phyloP scores from a whole-genome alignment of 2,797 vertebrate species.

The Psittacula echo region DNA sequence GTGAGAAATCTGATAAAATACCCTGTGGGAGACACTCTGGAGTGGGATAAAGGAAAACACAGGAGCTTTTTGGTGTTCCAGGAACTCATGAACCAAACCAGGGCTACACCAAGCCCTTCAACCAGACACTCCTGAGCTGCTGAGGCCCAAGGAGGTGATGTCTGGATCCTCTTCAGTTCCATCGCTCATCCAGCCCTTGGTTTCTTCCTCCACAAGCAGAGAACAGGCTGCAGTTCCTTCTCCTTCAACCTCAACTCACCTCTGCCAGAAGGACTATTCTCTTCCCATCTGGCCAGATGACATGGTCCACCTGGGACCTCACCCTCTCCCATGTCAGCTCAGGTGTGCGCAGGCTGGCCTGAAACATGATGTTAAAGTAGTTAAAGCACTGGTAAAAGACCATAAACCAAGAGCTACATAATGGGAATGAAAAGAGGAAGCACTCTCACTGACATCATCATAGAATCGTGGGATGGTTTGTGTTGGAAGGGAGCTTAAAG shows the following conservation, averaged over 20 bases:
- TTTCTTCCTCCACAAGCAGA: neutral
- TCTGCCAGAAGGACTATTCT: constrained; percentile 96
- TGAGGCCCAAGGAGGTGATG: neutral
- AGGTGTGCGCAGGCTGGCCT: constrained; percentile 94
- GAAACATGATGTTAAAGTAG: neutral
- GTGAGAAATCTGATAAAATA: neutral
- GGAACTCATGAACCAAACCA: neutral
- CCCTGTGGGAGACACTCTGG: neutral
- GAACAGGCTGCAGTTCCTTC: neutral
- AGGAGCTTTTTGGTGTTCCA: neutral
- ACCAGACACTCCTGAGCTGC: neutral
- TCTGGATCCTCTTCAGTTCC: neutral
- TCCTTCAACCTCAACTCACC: constrained; percentile 72
- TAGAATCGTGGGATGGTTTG: neutral
- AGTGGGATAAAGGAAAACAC: fast-evolving
- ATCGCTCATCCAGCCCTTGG: fast-evolving
- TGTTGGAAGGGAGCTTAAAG: neutral
- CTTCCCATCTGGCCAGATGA: constrained; percentile 98
- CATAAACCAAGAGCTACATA: neutral
- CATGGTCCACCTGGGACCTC: constrained; percentile 96
- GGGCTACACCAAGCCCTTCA: neutral
- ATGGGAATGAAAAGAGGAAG: neutral
- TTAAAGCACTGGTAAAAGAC: neutral
- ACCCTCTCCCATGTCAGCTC: constrained; percentile 98
- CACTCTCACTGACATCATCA: neutral